Conservation (phyloP, 1,140 invertebrate species). For the Camponotus floridanus region DNA sequence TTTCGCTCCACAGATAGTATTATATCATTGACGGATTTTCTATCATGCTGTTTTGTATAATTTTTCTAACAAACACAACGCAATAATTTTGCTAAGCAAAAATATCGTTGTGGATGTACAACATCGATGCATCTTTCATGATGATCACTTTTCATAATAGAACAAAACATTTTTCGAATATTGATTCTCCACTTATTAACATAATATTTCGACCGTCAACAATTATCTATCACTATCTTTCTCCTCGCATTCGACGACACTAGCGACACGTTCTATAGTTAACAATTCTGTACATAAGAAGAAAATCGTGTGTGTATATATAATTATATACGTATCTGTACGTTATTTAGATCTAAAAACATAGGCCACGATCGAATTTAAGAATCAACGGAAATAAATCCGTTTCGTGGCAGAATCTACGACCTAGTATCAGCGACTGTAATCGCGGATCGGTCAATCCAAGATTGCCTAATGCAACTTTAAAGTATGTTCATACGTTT, state of each 20-base stretch:
- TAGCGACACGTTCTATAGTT: slow-evolving; percentile 39
- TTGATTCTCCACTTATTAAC: not conserved
- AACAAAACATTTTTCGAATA: slow-evolving; percentile 3
- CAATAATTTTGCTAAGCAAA: not conserved
- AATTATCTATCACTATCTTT: slow-evolving; percentile 2
- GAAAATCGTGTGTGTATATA: slow-evolving; percentile 77
- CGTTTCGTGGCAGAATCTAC: slow-evolving; percentile 14
- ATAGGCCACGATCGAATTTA: slow-evolving; percentile 75
- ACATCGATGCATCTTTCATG: no score
- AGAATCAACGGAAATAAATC: not conserved
- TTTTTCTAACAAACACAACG: slow-evolving; percentile 11
- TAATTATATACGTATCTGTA: slow-evolving; percentile 75
- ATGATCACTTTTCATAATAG: not conserved
- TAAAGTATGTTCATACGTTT: slow-evolving; percentile 73
- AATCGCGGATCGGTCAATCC: slow-evolving; percentile 69
- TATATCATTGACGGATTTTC: not conserved
- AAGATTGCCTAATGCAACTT: slow-evolving; percentile 75
- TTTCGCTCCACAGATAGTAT: not conserved
- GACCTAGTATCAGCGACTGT: slow-evolving; percentile 32
- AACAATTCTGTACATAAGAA: slow-evolving; percentile 75
- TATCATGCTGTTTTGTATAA: slow-evolving; percentile 26
- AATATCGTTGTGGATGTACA: not conserved
- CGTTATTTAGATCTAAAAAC: slow-evolving; percentile 69
- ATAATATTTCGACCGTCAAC: not conserved
- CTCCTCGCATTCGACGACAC: slow-evolving; percentile 28